Percentiles rank a stretch among this genome's conserved stretches.
phyloP scores from a whole-genome alignment of 2,113 vertebrate species.

The Xiphophorus couchianus region DNA sequence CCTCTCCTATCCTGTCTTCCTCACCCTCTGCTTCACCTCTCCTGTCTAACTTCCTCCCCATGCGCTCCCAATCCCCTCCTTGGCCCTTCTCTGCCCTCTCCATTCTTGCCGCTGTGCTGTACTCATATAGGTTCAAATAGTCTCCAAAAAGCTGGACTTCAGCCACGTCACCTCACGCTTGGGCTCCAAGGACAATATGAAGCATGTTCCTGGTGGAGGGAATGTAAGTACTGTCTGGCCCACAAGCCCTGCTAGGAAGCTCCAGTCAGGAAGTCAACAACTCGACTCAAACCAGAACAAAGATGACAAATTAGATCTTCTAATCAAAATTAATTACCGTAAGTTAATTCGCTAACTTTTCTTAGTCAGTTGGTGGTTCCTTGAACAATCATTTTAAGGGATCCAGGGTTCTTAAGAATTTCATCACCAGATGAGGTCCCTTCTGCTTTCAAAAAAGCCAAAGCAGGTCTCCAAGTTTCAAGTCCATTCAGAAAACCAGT shows the following conservation, averaged over 20 bases:
- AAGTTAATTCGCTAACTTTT: too few species aligned
- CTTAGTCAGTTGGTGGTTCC: neutral
- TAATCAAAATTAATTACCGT: neutral
- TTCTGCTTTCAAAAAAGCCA: neutral
- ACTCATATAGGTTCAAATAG: slow-evolving; percentile 93
- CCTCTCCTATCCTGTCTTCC: slow-evolving; percentile 33
- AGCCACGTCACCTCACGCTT: slow-evolving; percentile 98
- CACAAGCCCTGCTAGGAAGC: neutral
- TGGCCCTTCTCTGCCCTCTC: slow-evolving; percentile 13
- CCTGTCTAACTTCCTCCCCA: neutral
- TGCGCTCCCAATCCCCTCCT: neutral
- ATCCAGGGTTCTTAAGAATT: neutral
- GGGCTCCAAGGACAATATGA: slow-evolving; percentile 99
- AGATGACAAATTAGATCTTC: neutral
- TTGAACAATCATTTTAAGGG: neutral
- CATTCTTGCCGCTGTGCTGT: slow-evolving; percentile 84
- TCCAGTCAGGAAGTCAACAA: slow-evolving; percentile 2
- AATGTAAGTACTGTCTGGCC: slow-evolving; percentile 91
- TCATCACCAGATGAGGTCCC: neutral
- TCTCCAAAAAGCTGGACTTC: slow-evolving; percentile 99
- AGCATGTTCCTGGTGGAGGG: slow-evolving; percentile 99
- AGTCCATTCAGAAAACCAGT: neutral
- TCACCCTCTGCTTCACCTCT: neutral
- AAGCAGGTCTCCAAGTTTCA: neutral
- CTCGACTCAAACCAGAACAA: neutral